phyloP scores from a whole-genome alignment of 2,888 invertebrate species.

The Dyspetes luteomarginatus region DNA sequence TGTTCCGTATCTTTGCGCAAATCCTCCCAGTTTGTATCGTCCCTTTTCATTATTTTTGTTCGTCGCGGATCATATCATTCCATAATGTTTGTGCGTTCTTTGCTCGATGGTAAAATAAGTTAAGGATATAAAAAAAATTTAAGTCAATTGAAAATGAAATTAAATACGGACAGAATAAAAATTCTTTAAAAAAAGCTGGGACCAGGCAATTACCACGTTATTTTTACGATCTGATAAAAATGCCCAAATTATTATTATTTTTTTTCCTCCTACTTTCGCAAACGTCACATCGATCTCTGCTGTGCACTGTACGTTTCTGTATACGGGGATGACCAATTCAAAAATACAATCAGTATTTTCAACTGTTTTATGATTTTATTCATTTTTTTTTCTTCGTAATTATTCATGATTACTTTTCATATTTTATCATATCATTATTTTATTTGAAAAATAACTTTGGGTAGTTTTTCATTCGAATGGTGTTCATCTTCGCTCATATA shows the following conservation, averaged over 20 bases:
- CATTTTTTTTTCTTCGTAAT: no score
- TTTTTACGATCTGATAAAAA: not conserved
- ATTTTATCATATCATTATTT: no score
- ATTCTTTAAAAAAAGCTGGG: not conserved
- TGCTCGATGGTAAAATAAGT: not conserved
- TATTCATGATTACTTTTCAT: no score
- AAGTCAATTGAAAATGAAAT: not conserved
- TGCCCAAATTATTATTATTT: not conserved
- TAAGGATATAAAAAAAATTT: not conserved
- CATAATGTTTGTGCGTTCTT: no score
- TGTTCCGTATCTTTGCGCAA: not conserved
- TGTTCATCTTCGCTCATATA: no score
- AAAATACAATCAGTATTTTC: not conserved
- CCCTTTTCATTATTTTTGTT: not conserved
- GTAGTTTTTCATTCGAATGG: no score
- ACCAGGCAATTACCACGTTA: slow-evolving; percentile 41
- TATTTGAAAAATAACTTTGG: no score
- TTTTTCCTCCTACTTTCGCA: not conserved
- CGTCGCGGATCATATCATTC: not conserved
- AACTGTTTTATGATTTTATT: no score
- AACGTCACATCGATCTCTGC: not conserved
- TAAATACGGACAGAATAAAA: not conserved
- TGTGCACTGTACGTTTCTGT: not conserved
- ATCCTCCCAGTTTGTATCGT: not conserved
- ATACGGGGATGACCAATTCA: not conserved